Conservation (phyloP, 2,888 invertebrate species). For the Drosophila mimica region DNA sequence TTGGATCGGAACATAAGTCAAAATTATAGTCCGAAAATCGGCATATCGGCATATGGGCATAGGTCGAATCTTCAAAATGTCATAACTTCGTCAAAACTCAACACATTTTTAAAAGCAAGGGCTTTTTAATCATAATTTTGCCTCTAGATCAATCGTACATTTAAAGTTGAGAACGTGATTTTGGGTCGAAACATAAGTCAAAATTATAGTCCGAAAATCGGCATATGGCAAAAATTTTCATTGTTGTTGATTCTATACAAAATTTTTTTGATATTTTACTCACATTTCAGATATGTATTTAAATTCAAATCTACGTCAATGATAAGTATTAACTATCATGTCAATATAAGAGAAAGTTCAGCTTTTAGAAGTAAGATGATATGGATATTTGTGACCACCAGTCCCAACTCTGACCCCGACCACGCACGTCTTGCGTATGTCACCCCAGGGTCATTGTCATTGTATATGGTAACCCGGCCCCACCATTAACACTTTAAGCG, state of each 20-base stretch:
- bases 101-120: too few relatives aligned
- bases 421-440: conserved; percentile 37
- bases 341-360: conserved; percentile 35
- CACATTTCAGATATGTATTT: conserved; percentile 23
- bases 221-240: neutral
- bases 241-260: neutral
- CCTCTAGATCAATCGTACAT: too few relatives aligned
- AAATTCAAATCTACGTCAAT: conserved; percentile 44
- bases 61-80: too few relatives aligned
- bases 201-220: too few relatives aligned
- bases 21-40: too few relatives aligned
- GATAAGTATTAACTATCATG: conserved; percentile 49
- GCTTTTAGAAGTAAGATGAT: conserved; percentile 40
- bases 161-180: too few relatives aligned
- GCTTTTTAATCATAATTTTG: too few relatives aligned
- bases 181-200: too few relatives aligned
- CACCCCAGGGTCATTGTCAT: conserved; percentile 60
- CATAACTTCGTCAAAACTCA: too few relatives aligned
- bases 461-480: conserved; percentile 40
- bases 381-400: conserved; percentile 35
- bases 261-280: conserved; percentile 7
- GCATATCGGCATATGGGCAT: too few relatives aligned
- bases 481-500: conserved; percentile 67
- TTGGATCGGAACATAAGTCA: too few relatives aligned
- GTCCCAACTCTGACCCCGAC: conserved; percentile 16